These are phyloP conservation scores for Seira musarum DNA, from an alignment of 2,888 invertebrate genomes.

Conservation along the genomic window DNA sequence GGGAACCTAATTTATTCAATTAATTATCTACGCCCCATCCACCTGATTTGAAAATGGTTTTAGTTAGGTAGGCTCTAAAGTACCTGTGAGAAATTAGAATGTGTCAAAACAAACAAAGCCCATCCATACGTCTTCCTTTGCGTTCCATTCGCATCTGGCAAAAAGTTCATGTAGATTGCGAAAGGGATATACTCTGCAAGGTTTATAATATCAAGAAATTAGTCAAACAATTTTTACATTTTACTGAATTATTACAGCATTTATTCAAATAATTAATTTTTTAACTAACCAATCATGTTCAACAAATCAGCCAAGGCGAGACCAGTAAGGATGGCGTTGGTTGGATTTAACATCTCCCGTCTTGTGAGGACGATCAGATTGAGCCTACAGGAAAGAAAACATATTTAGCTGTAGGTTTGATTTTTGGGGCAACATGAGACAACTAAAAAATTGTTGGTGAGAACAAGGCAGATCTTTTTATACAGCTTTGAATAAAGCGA, in stretches of 20 bases:
- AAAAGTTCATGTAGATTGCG: constrained; percentile 84
- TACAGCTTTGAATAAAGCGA: too few relatives aligned
- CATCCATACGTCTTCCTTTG: constrained; percentile 78
- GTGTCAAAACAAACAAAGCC: constrained; percentile 90
- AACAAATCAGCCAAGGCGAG: constrained; percentile 92
- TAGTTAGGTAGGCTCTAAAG: too few relatives aligned
- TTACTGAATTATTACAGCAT: too few relatives aligned
- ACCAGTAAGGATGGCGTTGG: constrained; percentile 92
- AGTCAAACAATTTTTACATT: too few relatives aligned
- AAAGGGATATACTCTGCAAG: constrained; percentile 95
- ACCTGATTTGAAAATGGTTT: constrained; percentile 8
- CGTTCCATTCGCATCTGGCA: constrained; percentile 91
- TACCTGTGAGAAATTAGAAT: constrained; percentile 91
- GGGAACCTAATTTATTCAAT: background rate
- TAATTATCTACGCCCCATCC: background rate
- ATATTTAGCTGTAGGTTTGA: too few relatives aligned
- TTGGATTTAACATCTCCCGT: constrained; percentile 92
- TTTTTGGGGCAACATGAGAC: too few relatives aligned
- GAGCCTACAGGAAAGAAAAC: too few relatives aligned
- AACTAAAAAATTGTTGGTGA: too few relatives aligned
- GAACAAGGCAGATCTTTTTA: too few relatives aligned
- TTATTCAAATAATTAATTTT: too few relatives aligned
- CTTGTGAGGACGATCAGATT: constrained; percentile 92
- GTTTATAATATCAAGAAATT: too few relatives aligned
- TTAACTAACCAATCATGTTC: too few relatives aligned